Evolutionary conservation across 2,113 vertebrate genomes (phyloP).

Genomic region (Campylomormyrus numenius): DNA sequence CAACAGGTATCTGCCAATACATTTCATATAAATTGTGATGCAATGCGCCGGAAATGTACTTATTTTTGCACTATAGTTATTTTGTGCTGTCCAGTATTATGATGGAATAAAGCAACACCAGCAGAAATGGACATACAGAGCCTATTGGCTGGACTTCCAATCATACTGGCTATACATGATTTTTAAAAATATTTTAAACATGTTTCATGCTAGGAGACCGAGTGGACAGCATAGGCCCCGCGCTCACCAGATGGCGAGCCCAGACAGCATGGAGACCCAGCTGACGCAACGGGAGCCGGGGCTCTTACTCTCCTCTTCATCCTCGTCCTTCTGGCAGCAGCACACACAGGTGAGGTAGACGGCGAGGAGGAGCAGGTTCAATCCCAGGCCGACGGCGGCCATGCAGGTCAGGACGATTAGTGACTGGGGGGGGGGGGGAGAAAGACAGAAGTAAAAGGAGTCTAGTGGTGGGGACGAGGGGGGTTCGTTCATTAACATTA

Average conservation of each 20-base stretch:
- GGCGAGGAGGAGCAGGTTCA: constrained; percentile 74
- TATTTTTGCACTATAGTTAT: background rate
- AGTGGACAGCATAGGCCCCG: background rate
- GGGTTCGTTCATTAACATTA: background rate
- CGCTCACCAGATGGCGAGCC: constrained; percentile 85
- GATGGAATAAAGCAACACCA: background rate
- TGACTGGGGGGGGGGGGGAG: constrained; percentile 55
- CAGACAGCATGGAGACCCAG: constrained; percentile 72
- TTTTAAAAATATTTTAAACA: background rate
- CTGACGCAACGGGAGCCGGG: constrained; percentile 71
- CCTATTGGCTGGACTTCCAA: background rate
- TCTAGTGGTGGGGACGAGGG: background rate
- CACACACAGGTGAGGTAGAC: constrained; percentile 72
- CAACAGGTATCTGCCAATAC: background rate
- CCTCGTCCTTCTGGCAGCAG: constrained; percentile 54
- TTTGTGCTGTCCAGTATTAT: background rate
- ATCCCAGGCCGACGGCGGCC: constrained; percentile 66
- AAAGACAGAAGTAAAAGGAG: background rate
- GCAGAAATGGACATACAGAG: background rate
- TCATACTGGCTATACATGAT: background rate
- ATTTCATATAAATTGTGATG: background rate
- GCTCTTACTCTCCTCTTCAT: constrained; percentile 65
- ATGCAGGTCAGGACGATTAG: constrained; percentile 74
- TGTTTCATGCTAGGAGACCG: background rate
- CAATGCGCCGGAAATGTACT: background rate